Evolutionary conservation across 2,888 invertebrate species (phyloP).

Genomic region (Mylabris sibirica): DNA sequence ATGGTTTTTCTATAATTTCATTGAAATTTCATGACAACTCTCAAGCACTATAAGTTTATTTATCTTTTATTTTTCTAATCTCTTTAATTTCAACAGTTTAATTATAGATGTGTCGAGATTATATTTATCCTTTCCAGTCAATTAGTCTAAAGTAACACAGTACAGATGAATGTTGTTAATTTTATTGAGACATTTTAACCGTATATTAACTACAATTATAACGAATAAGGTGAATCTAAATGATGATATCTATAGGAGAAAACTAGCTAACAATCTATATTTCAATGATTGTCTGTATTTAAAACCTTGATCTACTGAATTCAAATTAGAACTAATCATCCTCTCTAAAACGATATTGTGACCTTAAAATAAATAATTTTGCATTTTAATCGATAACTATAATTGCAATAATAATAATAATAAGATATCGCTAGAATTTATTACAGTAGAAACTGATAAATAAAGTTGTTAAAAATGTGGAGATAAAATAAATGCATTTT

Average conservation of each 20-base stretch:
- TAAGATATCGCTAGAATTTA: too few relatives aligned
- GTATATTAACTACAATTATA: background rate
- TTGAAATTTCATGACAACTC: background rate
- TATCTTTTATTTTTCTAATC: background rate
- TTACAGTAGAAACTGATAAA: too few relatives aligned
- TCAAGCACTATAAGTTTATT: background rate
- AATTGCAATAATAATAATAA: too few relatives aligned
- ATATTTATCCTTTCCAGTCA: background rate
- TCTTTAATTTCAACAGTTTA: background rate
- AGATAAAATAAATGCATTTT: too few relatives aligned
- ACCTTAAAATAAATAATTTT: background rate
- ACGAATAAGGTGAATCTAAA: background rate
- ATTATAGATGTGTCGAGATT: background rate
- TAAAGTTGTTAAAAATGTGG: too few relatives aligned
- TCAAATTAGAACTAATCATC: slow-evolving; percentile 17
- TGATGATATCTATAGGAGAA: background rate
- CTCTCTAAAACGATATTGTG: background rate
- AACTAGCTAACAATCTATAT: background rate
- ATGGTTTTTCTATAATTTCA: background rate
- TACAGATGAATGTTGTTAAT: background rate
- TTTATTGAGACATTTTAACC: background rate
- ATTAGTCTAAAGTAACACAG: background rate
- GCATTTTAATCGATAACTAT: background rate
- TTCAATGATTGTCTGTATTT: slow-evolving; percentile 7
- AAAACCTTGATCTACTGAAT: slow-evolving; percentile 21